These are phyloP conservation scores for Trinorchestia longiramus DNA, from an alignment of 1,140 invertebrate genomes.

Conservation along the genomic window DNA sequence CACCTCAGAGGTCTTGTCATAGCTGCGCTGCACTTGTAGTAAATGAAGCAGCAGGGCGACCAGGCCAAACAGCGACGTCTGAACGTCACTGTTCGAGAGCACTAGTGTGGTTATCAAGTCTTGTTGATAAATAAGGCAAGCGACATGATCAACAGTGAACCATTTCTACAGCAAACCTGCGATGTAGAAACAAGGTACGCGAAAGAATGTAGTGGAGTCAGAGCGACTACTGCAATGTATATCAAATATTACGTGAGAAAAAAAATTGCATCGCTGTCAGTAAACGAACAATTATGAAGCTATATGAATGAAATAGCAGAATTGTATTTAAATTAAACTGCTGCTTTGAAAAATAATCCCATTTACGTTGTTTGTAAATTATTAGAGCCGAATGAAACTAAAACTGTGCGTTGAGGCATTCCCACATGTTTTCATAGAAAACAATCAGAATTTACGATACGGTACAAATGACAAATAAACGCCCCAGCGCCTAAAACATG, in stretches of 20 bases:
- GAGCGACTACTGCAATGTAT: no score
- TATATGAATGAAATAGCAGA: not conserved
- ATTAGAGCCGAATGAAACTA: no score
- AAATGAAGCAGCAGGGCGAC: not conserved
- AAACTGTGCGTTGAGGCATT: no score
- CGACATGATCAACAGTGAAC: not conserved
- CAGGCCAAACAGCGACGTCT: not conserved
- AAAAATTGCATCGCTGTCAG: no score
- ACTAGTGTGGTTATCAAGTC: not conserved
- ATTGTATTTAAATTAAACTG: not conserved
- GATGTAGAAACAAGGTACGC: not conserved
- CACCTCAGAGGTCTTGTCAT: not conserved
- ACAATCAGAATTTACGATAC: no score
- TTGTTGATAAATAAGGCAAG: not conserved
- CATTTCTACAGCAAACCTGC: not conserved
- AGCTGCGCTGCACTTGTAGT: not conserved
- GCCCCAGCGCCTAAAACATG: no score
- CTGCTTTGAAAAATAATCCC: not conserved
- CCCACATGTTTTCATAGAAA: no score
- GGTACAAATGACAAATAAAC: no score
- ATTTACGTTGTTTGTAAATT: no score
- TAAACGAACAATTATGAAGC: no score
- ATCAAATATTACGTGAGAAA: no score
- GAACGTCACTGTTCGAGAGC: not conserved
- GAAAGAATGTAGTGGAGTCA: not conserved